Evolutionary conservation across 2,113 vertebrate genomes (phyloP), one percentile per base, ranked within the genome.

Genomic region (Lampris incognitus): DNA sequence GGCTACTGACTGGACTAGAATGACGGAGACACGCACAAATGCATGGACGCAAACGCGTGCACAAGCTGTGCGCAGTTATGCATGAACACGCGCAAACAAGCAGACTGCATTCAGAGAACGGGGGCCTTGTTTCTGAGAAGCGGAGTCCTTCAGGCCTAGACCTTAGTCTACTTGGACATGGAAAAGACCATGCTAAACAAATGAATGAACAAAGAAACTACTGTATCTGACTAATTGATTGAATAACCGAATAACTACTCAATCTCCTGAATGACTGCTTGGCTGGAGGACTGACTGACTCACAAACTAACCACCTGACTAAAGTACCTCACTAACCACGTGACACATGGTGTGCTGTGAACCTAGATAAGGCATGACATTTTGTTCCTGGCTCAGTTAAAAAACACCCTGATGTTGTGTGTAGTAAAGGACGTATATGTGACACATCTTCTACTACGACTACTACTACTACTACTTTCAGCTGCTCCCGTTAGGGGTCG

Each of bases 1-100:
- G 85, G 85, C 74, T 75, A 85, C 78, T 88, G 73, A 71, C 79
- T 83, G 83, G 83, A 82, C 79, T 58, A 79, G 77, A 87, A 65
- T 84, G 87, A 84, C 76, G 78, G 85, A 81, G 79, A 83, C 85
- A 80, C 24, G 24, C 83, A 91, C 76, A 78, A 74, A 69, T 48
- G 79, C 82, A 78, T 1, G 46, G 81, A 83, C 69, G 68, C 78
- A 85, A 82, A 81, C 79, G 46, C 61, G 82, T 75, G 58, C 72
- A 83, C 76, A 78, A 64, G 66, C 61, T 78, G 69, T 69, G 61
- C 58, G 72, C 73, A 54, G 48, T 52, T 79, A 74, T 51, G 61
- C 54, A 50, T 56, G 7, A 13, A 79, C 52, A 66, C 57, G 75
- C 8, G 51, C 11, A 67, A n/a, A 67, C n/a, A 63, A 56, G 51